These are phyloP conservation scores for Ginglymostoma cirratum DNA, from an alignment of 2,113 vertebrate species.

Conservation along the genomic window DNA sequence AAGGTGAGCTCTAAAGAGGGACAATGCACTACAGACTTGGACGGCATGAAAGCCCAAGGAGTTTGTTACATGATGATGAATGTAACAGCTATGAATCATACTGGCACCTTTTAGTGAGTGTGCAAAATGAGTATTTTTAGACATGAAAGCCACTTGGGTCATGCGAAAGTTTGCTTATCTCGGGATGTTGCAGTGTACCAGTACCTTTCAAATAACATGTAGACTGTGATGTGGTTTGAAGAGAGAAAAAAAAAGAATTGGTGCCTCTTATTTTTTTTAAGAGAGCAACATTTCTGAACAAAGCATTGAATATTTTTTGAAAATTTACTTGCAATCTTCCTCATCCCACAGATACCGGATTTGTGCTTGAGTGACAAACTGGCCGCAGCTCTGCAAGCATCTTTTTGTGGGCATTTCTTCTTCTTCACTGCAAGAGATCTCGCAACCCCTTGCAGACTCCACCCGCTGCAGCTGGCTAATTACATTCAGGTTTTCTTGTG, in stretches of 20 bases:
- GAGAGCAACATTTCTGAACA: neutral
- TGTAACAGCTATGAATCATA: neutral
- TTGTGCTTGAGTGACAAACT: neutral
- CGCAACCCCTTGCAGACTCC: neutral
- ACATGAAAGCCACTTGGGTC: neutral
- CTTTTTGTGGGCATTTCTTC: neutral
- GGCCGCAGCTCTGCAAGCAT: neutral
- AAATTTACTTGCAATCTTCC: neutral
- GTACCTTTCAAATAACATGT: neutral
- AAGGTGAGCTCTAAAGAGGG: neutral
- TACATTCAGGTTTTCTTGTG: neutral
- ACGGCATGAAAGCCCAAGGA: neutral
- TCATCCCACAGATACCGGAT: neutral
- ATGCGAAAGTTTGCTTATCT: neutral
- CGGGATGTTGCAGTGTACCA: neutral
- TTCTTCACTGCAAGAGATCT: neutral
- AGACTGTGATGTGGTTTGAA: neutral
- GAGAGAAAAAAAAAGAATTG: neutral
- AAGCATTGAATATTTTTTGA: neutral
- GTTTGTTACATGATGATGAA: neutral
- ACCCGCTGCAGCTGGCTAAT: neutral
- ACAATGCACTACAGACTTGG: neutral
- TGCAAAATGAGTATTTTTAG: constrained; percentile 8
- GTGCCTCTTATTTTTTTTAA: neutral
- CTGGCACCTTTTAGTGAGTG: neutral